Conservation (phyloP, 2,797 vertebrate genomes). For the Chaetodon trifasciatus region DNA sequence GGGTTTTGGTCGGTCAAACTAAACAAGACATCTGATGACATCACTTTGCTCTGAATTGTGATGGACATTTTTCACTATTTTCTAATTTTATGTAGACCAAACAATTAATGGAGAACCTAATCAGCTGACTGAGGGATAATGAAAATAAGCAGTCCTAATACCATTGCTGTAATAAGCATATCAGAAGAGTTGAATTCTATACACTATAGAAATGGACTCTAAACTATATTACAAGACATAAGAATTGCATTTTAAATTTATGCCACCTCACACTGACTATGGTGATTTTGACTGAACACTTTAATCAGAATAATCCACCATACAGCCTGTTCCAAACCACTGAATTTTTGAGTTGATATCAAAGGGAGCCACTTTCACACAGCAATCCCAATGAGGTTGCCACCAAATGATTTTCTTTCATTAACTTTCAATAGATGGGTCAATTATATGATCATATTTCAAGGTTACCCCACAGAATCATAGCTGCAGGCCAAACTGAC, state of each 20-base stretch:
- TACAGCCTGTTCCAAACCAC: constrained; percentile 23
- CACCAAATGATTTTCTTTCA: constrained; percentile 58
- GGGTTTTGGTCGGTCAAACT: neutral
- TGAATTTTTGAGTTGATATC: constrained; percentile 22
- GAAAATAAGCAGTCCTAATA: neutral
- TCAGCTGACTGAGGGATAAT: neutral
- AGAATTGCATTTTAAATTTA: neutral
- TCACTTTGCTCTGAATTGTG: neutral
- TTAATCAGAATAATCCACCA: neutral
- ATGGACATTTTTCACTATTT: neutral
- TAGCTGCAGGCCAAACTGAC: constrained; percentile 51
- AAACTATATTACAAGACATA: neutral
- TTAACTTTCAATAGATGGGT: constrained; percentile 49
- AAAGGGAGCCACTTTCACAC: constrained; percentile 42
- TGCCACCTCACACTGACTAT: neutral
- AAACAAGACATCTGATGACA: neutral
- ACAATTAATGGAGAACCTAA: neutral
- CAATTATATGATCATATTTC: constrained; percentile 64
- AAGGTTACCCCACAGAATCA: constrained; percentile 37
- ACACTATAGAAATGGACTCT: neutral
- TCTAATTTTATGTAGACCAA: neutral
- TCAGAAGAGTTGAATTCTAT: neutral
- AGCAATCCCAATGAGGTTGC: constrained; percentile 19
- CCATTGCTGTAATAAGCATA: neutral
- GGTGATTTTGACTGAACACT: constrained; percentile 6